Conservation (phyloP, 2,113 vertebrate genomes). For the Macaca nemestrina region DNA sequence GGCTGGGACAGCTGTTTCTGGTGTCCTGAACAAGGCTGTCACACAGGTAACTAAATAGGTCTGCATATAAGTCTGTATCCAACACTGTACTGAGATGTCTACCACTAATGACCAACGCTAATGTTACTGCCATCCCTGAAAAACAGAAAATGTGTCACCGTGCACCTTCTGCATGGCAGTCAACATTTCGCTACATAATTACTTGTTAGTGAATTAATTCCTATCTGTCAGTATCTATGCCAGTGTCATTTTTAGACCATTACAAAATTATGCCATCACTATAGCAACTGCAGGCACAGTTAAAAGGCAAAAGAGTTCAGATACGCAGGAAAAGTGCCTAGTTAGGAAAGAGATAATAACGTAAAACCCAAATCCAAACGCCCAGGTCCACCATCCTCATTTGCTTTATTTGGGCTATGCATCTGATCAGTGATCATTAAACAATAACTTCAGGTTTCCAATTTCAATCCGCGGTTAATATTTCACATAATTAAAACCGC, state of each 20-base stretch:
- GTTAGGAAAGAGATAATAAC: slow-evolving; percentile 85
- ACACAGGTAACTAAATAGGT: slow-evolving; percentile 99
- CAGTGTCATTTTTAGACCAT: slow-evolving; percentile 91
- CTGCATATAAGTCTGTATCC: slow-evolving; percentile 95
- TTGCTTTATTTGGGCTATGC: slow-evolving; percentile 81
- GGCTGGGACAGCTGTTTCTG: slow-evolving; percentile 99
- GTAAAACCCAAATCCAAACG: slow-evolving; percentile 76
- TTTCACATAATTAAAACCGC: slow-evolving; percentile 83
- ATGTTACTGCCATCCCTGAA: slow-evolving; percentile 97
- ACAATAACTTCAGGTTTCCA: slow-evolving; percentile 83
- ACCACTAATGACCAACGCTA: slow-evolving; percentile 99
- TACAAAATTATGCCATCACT: slow-evolving; percentile 92
- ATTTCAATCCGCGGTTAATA: slow-evolving; percentile 78
- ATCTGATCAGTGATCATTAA: slow-evolving; percentile 85
- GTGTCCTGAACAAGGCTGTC: slow-evolving; percentile 99
- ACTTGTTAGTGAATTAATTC: slow-evolving; percentile 97
- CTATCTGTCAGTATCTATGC: slow-evolving; percentile 93
- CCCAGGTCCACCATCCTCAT: slow-evolving; percentile 78
- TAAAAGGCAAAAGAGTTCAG: slow-evolving; percentile 89
- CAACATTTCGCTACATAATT: slow-evolving; percentile 98
- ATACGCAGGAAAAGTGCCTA: slow-evolving; percentile 85
- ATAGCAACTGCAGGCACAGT: slow-evolving; percentile 90
- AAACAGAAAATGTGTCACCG: slow-evolving; percentile 93
- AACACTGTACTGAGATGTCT: slow-evolving; percentile 93
- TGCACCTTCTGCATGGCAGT: slow-evolving; percentile 93